These are phyloP conservation scores for Hyles euphorbiae DNA, from an alignment of 1,140 invertebrate species.

Conservation along the genomic window DNA sequence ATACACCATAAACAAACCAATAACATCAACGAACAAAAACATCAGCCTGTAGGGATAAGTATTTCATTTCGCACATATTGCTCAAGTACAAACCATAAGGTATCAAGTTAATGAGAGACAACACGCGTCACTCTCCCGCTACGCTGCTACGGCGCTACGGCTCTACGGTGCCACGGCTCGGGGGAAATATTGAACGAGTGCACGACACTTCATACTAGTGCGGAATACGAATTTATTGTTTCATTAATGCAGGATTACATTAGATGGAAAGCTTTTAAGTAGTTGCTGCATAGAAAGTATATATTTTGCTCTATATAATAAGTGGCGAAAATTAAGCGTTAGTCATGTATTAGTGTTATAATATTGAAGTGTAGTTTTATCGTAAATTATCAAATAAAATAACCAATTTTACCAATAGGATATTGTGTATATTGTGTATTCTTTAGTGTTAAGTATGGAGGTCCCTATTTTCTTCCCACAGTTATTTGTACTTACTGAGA, in stretches of 20 bases:
- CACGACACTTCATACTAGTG: constrained; percentile 27
- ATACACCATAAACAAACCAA: neutral
- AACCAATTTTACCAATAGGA: too few relatives aligned
- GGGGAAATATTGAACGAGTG: constrained; percentile 43
- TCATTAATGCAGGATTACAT: constrained; percentile 61
- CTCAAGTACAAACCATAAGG: constrained; percentile 56
- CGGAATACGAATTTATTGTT: constrained; percentile 68
- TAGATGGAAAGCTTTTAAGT: constrained; percentile 21
- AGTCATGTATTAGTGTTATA: too few relatives aligned
- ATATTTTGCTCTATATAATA: too few relatives aligned
- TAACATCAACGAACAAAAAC: neutral
- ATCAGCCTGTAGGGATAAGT: constrained; percentile 16
- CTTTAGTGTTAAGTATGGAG: too few relatives aligned
- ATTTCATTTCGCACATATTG: constrained; percentile 62
- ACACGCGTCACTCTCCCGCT: constrained; percentile 40
- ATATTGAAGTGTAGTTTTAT: too few relatives aligned
- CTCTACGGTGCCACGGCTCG: neutral
- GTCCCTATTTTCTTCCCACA: too few relatives aligned
- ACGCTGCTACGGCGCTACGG: too few relatives aligned
- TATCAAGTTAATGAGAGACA: constrained; percentile 73
- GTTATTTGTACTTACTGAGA: too few relatives aligned
- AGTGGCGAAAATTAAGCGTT: too few relatives aligned
- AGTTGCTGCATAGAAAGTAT: neutral
- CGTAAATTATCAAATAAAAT: too few relatives aligned
- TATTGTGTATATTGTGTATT: too few relatives aligned